phyloP scores from a whole-genome alignment of 2,797 vertebrate species.

The Hyperoplus lanceolatus region DNA sequence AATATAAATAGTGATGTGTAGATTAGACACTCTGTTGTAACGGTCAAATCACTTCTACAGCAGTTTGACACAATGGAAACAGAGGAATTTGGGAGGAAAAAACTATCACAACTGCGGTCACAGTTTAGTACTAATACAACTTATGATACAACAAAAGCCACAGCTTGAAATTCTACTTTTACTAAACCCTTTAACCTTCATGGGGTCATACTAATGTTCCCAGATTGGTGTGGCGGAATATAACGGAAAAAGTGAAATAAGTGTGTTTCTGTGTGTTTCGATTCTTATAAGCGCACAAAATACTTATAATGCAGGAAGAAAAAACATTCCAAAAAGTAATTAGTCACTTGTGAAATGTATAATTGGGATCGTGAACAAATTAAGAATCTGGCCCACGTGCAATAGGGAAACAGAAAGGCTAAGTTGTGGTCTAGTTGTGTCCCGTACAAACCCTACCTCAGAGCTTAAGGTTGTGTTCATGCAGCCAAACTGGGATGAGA shows the following conservation, averaged over 20 bases:
- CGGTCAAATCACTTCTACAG: not conserved
- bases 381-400: not conserved
- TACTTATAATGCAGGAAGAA: too few relatives aligned
- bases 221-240: too few relatives aligned
- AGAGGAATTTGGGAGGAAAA: not conserved
- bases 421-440: constrained; percentile 1
- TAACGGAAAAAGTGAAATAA: too few relatives aligned
- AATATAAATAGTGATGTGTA: too few relatives aligned
- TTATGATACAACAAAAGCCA: not conserved
- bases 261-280: too few relatives aligned
- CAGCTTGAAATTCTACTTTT: not conserved
- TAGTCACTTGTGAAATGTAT: not conserved
- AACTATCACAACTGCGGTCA: not conserved
- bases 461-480: not conserved
- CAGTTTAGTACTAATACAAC: not conserved
- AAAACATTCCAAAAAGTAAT: not conserved
- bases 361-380: not conserved
- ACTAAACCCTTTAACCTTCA: not conserved
- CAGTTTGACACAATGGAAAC: not conserved
- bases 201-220: not conserved
- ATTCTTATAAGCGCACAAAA: too few relatives aligned
- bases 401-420: not conserved
- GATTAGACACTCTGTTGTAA: not conserved
- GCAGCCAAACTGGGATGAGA: not conserved
- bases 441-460: not conserved